Base-by-base conservation (phyloP, 2,797 vertebrate genomes). In the Silurus aristotelis region DNA sequence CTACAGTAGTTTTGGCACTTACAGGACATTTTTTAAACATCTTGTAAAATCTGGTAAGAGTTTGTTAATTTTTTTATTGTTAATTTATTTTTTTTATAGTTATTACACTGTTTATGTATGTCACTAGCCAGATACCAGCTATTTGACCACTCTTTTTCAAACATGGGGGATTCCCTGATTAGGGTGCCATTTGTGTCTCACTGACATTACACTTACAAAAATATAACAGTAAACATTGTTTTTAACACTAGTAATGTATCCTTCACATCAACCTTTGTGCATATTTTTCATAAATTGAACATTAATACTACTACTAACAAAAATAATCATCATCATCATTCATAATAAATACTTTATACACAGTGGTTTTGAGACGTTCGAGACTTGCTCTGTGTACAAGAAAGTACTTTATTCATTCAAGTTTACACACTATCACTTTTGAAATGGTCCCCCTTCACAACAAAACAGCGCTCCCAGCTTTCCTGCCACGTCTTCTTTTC, bases 11-110 rank as follows among this genome's bases (percentile, higher is more conserved):
- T 9, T 19, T 5, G 3, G 38, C 7, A 27, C 3, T 9, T 71
- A 38, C 38, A 31, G 22, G 2, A 80, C 20, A 70, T 31, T 5
- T 77, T 68, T 58, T 84, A 68, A 70, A 15, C 31, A 9, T 79
- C 38, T 64, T 13, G 13, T 52, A 52, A 52, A 10, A 52, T 80
- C 60, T 66, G 78, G 78, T 80, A 80, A 80, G 78, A 48, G 22
- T 48, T 80, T 64, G 9, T 80, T 80, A 48, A n/a, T 25, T 66
- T 77, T 63, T 79, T 5, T 48, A 17, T 64, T 22, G 55, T 19
- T 61, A 7, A 38, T 38, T 4, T 0, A 2, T 0, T 0, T 17
- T 64, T 80, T 64, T 80, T 66, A 48, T 64, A n/a, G 0, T 48
- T 64, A 79, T 60, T 0, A 14, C 6, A 17, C 6, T 76, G n/a